Evolutionary conservation across 2,888 invertebrate species (phyloP).

Genomic region (Orthosia gracilis): DNA sequence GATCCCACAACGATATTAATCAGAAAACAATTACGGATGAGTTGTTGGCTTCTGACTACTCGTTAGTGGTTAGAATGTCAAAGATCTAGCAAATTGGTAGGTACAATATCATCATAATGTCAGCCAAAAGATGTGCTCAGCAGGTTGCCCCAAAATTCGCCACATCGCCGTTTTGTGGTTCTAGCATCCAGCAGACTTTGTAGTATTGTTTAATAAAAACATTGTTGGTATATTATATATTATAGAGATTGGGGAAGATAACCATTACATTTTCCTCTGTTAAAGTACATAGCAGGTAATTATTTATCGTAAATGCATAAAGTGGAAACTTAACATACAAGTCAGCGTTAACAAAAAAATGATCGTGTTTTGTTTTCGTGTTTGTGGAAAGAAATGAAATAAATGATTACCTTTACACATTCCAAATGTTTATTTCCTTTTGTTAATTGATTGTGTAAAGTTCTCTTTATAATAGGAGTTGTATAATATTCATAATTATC

Average conservation of each 20-base stretch:
- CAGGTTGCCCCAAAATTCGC: too few relatives aligned
- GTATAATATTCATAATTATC: neutral
- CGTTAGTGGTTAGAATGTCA: too few relatives aligned
- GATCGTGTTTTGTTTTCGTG: slow-evolving; percentile 23
- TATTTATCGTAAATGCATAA: slow-evolving; percentile 9
- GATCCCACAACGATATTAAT: too few relatives aligned
- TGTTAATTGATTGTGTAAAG: slow-evolving; percentile 25
- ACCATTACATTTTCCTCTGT: neutral
- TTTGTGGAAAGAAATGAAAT: neutral
- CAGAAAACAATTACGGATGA: too few relatives aligned
- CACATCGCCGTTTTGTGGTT: too few relatives aligned
- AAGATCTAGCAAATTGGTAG: too few relatives aligned
- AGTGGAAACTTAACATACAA: neutral
- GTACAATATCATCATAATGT: too few relatives aligned
- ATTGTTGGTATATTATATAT: too few relatives aligned
- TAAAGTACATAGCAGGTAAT: neutral
- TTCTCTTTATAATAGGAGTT: slow-evolving; percentile 7
- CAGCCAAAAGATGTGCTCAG: too few relatives aligned
- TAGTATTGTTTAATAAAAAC: too few relatives aligned
- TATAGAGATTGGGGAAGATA: neutral
- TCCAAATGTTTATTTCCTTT: slow-evolving; percentile 18
- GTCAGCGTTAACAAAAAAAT: slow-evolving; percentile 2
- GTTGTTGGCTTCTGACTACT: too few relatives aligned
- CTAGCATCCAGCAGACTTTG: too few relatives aligned
- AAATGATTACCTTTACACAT: slow-evolving; percentile 31